A percentile compares a stretch with the other conserved stretches of the same genome.
Evolutionary conservation across 2,888 invertebrate genomes (phyloP).

Genomic region (Thymelicus acteon): DNA sequence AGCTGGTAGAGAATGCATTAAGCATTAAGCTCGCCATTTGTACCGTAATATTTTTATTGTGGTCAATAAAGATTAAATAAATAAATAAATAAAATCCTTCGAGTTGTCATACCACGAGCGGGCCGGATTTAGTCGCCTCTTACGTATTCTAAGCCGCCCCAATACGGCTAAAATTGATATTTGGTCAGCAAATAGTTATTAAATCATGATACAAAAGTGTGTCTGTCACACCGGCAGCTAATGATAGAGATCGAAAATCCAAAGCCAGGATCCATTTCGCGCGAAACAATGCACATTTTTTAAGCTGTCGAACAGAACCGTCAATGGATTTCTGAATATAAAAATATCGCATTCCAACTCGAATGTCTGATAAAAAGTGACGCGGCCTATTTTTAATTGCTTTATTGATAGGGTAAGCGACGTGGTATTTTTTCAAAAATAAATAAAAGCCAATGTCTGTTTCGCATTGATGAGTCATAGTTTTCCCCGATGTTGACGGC

Average conservation of each 20-base stretch:
- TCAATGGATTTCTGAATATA: slow-evolving; percentile 19
- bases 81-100: too few relatives aligned
- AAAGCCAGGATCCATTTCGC: background rate
- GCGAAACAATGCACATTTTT: background rate
- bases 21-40: too few relatives aligned
- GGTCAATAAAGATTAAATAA: too few relatives aligned
- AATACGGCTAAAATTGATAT: too few relatives aligned
- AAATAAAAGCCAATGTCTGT: slow-evolving; percentile 67
- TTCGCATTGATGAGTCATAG: slow-evolving; percentile 53
- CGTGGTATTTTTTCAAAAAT: slow-evolving; percentile 54
- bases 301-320: background rate
- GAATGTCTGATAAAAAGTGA: slow-evolving; percentile 17
- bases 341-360: slow-evolving; percentile 3
- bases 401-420: slow-evolving; percentile 49
- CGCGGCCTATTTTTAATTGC: slow-evolving; percentile 50
- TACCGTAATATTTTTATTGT: too few relatives aligned
- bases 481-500: slow-evolving; percentile 45
- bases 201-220: background rate
- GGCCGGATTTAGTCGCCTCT: too few relatives aligned
- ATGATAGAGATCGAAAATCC: background rate
- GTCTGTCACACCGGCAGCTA: background rate
- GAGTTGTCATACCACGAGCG: too few relatives aligned
- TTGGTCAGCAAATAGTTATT: background rate
- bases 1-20: too few relatives aligned
- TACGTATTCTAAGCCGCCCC: too few relatives aligned